Evolutionary conservation across 2,797 vertebrate genomes (phyloP).

Genomic region (Chlorospingus flavigularis): DNA sequence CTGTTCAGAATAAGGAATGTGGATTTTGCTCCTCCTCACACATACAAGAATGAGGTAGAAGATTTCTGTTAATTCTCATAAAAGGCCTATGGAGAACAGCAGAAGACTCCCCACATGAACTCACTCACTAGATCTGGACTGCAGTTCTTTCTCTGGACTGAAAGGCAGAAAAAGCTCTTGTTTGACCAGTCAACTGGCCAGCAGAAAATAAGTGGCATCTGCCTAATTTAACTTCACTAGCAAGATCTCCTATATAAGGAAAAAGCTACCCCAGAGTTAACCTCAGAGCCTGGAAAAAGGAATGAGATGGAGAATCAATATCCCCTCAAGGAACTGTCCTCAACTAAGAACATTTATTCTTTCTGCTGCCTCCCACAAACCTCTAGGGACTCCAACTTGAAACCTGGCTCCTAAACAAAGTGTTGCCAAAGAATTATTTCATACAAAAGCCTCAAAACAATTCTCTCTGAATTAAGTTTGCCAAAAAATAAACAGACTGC

Average conservation of each 20-base stretch:
- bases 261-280: background rate
- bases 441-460: conserved; percentile 2
- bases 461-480: background rate
- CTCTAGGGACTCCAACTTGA: background rate
- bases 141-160: background rate
- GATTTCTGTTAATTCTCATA: background rate
- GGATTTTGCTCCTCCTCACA: background rate
- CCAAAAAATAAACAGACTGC: background rate
- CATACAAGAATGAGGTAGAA: background rate
- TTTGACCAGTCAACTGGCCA: background rate
- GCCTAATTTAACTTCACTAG: background rate
- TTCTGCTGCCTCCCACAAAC: background rate
- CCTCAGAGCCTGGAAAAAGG: background rate
- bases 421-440: background rate
- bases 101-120: background rate
- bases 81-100: background rate
- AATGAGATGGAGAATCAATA: background rate
- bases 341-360: background rate
- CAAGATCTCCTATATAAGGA: background rate
- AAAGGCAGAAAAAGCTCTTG: background rate
- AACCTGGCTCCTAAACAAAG: background rate
- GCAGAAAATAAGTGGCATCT: background rate
- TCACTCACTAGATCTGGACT: background rate
- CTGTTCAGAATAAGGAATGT: conserved; percentile 3
- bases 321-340: background rate